Conservation (phyloP, 2,113 vertebrate species). For the Trachemys scripta region DNA sequence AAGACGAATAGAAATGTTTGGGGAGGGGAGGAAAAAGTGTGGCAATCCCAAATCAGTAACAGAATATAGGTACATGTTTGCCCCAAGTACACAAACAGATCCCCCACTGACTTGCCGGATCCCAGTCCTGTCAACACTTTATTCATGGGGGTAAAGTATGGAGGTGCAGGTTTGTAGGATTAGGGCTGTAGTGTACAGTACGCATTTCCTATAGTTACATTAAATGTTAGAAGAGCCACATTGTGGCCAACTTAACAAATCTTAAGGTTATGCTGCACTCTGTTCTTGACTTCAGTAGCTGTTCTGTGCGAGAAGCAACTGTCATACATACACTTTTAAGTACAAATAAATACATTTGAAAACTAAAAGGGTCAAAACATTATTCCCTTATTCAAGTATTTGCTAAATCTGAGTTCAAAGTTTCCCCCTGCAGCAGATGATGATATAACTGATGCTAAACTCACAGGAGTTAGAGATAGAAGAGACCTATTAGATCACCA, state of each 20-base stretch:
- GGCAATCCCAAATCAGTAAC: not conserved
- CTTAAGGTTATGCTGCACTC: not conserved
- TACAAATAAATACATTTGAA: not conserved
- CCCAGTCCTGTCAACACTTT: not conserved
- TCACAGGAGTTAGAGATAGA: not conserved
- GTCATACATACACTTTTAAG: not conserved
- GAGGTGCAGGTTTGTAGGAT: not conserved
- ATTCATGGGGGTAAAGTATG: not conserved
- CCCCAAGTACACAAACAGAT: not conserved
- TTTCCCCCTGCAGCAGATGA: not conserved
- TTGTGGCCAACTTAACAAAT: not conserved
- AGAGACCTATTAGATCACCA: not conserved
- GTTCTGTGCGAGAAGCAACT: not conserved
- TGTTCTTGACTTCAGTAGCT: not conserved
- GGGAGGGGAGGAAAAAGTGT: not conserved
- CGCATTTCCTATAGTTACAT: not conserved
- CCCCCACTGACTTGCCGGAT: not conserved
- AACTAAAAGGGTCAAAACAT: not conserved
- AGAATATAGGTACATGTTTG: not conserved
- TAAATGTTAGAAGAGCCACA: not conserved
- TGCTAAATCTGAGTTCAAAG: not conserved
- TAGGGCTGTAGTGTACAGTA: not conserved
- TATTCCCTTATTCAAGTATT: not conserved
- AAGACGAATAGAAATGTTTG: not conserved
- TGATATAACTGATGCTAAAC: not conserved